These are phyloP conservation scores for Lepeophtheirus salmonis DNA, from an alignment of 1,140 invertebrate genomes.

Conservation along the genomic window DNA sequence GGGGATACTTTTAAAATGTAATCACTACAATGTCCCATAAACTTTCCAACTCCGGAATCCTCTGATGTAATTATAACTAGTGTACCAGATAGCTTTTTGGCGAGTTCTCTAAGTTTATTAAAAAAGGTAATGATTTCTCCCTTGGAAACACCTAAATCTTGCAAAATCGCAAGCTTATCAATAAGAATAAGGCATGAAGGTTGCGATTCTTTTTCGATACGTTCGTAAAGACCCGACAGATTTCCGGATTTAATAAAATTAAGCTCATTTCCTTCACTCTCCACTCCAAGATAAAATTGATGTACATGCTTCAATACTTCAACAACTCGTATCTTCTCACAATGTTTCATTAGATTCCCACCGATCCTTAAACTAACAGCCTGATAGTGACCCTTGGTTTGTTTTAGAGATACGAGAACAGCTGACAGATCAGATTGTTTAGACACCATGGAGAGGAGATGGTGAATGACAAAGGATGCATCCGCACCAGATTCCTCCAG, in stretches of 20 bases:
- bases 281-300: not conserved
- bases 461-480: not conserved
- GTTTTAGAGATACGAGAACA: not conserved
- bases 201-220: not conserved
- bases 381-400: not conserved
- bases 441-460: not conserved
- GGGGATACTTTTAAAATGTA: not conserved
- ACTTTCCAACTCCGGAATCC: not conserved
- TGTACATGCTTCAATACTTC: not conserved
- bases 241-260: not conserved
- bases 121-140: not conserved
- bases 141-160: not conserved
- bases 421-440: not conserved
- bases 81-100: not conserved
- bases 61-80: not conserved
- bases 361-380: not conserved
- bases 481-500: not conserved
- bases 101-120: not conserved
- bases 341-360: not conserved
- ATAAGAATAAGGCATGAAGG: not conserved
- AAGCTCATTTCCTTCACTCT: not conserved
- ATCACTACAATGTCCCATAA: not conserved
- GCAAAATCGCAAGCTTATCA: not conserved
- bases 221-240: not conserved
- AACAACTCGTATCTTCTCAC: not conserved